Conservation (phyloP, 2,888 invertebrate genomes). For the Diplazon laetatorius region DNA sequence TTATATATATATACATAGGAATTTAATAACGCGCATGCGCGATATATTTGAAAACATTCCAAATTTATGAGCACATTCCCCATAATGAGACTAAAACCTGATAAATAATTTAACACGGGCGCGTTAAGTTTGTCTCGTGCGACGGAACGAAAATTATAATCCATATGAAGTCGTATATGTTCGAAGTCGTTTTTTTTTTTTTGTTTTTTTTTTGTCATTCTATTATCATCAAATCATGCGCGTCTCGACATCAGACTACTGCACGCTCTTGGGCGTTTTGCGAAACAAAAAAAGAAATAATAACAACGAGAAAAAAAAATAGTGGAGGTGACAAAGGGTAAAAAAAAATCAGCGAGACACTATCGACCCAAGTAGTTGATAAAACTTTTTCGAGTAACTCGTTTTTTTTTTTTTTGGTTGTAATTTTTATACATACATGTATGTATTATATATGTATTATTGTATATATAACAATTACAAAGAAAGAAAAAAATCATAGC, state of each 20-base stretch:
- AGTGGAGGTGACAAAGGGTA: too few relatives aligned
- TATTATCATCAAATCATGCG: not conserved
- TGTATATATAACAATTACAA: not conserved
- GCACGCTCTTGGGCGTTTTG: not conserved
- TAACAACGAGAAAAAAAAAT: not conserved
- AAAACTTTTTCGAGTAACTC: not conserved
- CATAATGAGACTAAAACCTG: constrained; percentile 37
- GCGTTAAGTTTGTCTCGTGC: constrained; percentile 6
- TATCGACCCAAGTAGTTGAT: not conserved
- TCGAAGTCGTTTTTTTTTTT: not conserved
- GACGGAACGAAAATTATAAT: not conserved
- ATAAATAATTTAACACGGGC: not conserved
- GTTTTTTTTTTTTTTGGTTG: not conserved
- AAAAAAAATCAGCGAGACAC: constrained; percentile 1
- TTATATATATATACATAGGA: not conserved
- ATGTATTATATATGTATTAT: too few relatives aligned
- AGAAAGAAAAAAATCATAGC: not conserved
- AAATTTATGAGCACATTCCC: constrained; percentile 53
- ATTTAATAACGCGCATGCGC: constrained; percentile 9
- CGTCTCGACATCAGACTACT: too few relatives aligned
- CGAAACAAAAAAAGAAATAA: not conserved
- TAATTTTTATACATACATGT: too few relatives aligned
- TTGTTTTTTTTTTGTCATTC: not conserved
- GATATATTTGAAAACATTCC: constrained; percentile 46
- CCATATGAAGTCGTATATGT: too few relatives aligned